phyloP scores from a whole-genome alignment of 2,113 vertebrate genomes.

The Lathamus discolor region DNA sequence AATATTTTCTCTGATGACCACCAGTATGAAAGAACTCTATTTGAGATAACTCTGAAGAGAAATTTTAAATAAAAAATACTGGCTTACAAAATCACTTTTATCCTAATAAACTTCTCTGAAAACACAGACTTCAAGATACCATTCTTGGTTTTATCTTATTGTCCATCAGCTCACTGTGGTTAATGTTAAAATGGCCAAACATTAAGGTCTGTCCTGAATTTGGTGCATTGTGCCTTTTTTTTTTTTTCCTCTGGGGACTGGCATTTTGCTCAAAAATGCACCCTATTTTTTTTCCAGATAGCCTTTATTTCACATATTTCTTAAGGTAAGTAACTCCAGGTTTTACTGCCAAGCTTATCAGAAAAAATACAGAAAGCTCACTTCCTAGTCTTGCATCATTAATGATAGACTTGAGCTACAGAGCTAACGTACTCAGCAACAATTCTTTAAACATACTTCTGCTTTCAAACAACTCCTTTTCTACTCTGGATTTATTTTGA shows the following conservation, averaged over 20 bases:
- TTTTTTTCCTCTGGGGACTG: accelerated
- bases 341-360: background rate
- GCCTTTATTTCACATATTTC: background rate
- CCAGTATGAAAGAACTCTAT: background rate
- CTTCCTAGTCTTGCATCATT: background rate
- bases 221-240: background rate
- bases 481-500: background rate
- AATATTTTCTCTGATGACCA: background rate
- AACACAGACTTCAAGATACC: background rate
- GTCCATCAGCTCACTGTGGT: background rate
- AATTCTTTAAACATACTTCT: background rate
- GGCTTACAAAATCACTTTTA: background rate
- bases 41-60: background rate
- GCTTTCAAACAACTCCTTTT: background rate
- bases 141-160: background rate
- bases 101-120: background rate
- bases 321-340: background rate
- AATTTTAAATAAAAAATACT: background rate
- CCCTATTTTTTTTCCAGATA: background rate
- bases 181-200: background rate
- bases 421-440: background rate
- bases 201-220: background rate
- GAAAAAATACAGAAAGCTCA: background rate
- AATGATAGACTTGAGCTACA: background rate
- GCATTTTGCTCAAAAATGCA: background rate